phyloP scores from a whole-genome alignment of 2,888 invertebrate genomes.

The Morpho achilles region DNA sequence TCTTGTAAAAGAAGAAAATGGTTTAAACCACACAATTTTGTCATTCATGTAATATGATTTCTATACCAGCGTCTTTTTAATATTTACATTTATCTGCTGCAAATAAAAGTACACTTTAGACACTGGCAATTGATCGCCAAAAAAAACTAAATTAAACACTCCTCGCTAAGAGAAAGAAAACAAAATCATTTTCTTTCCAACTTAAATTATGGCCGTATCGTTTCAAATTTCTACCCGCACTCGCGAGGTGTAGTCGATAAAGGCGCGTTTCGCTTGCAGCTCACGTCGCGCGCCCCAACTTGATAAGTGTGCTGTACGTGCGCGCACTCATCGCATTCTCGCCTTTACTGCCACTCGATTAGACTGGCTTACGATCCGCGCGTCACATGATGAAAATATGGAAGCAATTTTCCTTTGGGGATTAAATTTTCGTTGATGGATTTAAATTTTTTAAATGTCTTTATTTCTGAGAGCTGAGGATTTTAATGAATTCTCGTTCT shows the following conservation, averaged over 20 bases:
- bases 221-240: conserved; percentile 10
- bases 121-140: not conserved
- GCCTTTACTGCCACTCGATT: conserved; percentile 33
- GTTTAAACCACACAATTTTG: too few relatives aligned
- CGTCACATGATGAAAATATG: conserved; percentile 27
- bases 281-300: conserved; percentile 53
- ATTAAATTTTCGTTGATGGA: conserved; percentile 16
- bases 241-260: conserved; percentile 16
- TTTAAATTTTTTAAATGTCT: conserved; percentile 4
- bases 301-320: conserved; percentile 66
- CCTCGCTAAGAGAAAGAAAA: not conserved
- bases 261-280: conserved; percentile 27
- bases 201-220: conserved; percentile 12
- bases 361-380: conserved; percentile 23
- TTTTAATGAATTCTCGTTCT: too few relatives aligned
- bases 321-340: conserved; percentile 52
- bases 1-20: too few relatives aligned
- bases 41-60: too few relatives aligned
- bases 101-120: too few relatives aligned
- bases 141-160: not conserved
- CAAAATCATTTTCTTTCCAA: not conserved
- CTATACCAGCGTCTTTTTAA: too few relatives aligned
- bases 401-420: conserved; percentile 16
- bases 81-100: too few relatives aligned
- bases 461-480: not conserved